Evolutionary conservation across 2,797 vertebrate species (phyloP).

Genomic region (Brachyalestes nurse): DNA sequence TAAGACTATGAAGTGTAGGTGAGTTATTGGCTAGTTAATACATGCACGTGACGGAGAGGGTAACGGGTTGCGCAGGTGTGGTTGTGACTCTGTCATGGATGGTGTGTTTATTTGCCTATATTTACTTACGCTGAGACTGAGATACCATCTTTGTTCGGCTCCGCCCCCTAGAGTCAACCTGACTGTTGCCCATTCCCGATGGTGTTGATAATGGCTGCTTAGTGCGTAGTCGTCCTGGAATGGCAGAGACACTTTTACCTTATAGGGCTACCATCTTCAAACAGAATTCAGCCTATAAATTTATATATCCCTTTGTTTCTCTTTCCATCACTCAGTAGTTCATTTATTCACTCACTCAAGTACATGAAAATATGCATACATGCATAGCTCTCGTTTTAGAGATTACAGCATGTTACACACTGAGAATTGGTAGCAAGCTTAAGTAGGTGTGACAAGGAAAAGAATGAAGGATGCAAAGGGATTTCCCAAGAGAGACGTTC

Average conservation of each 20-base stretch:
- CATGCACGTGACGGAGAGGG: no score
- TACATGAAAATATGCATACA: constrained; percentile 59
- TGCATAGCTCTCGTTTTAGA: neutral
- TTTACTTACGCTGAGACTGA: constrained; percentile 95
- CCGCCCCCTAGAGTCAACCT: constrained; percentile 93
- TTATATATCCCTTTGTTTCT: constrained; percentile 33
- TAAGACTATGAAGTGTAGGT: neutral
- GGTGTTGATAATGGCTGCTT: constrained; percentile 85
- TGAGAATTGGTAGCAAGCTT: constrained; percentile 63
- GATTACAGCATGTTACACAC: constrained; percentile 41
- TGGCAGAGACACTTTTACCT: constrained; percentile 32
- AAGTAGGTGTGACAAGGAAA: constrained; percentile 12
- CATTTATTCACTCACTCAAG: constrained; percentile 21
- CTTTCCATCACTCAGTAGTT: constrained; percentile 4
- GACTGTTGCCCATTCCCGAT: constrained; percentile 78
- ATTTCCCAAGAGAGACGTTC: constrained; percentile 26
- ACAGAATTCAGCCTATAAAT: constrained; percentile 54
- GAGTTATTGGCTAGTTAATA: neutral
- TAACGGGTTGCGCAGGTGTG: neutral
- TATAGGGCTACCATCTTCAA: constrained; percentile 35
- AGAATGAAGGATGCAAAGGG: constrained; percentile 18
- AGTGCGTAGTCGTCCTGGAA: constrained; percentile 87
- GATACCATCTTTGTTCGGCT: constrained; percentile 95
- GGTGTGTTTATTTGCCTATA: neutral
- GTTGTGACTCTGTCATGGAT: neutral